Evolutionary conservation across 2,113 vertebrate genomes (phyloP), one percentile per base, ranked within the genome.

Genomic region (Pollachius pollachius): DNA sequence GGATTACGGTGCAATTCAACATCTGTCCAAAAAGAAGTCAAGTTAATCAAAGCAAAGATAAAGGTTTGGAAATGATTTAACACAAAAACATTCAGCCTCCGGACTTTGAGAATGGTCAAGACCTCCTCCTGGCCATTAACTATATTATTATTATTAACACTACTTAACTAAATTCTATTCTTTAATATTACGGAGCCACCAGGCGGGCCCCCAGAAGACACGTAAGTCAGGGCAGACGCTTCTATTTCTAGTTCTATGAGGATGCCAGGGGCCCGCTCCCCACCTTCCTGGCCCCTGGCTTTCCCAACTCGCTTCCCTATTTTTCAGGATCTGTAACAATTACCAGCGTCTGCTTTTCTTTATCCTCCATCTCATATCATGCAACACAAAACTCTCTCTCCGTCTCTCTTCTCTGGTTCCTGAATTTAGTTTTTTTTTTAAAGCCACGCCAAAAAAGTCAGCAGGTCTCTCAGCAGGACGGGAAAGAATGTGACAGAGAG

Each of bases 321-420:
- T 88, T 80, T 74, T 81, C 81, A 85, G 81, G 76, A 85, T 76
- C 74, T 76, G 64, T 58, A 30, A 79, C 83, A 85, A 87, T 84
- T 81, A 80, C 69, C 68, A 71, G 70, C 65, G 68, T 75, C 74
- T 75, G 71, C 74, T 63, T 75, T 69, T 70, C 63, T 78, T 60
- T 19, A 70, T 80, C 41, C 76, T 37, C 59, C 78, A 69, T 81
- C 74, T 87, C 80, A 84, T 82, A 83, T 82, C 81, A 79, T 81
- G 77, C 80, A 70, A 70, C 78, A 76, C 60, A 27, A 13, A 2
- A 21, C 23, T 77, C 82, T 58, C 41, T 13, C 41, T 48, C 41
- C 1, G 7, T 3, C 9, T 48, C 41, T 34, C 30, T 34, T 77
- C 79, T 52, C 54, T 15, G 52, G 17, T 23, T 58, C 79, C 66